Evolutionary conservation across 2,888 invertebrate species (phyloP).

Genomic region (Sarcophaga carnaria): DNA sequence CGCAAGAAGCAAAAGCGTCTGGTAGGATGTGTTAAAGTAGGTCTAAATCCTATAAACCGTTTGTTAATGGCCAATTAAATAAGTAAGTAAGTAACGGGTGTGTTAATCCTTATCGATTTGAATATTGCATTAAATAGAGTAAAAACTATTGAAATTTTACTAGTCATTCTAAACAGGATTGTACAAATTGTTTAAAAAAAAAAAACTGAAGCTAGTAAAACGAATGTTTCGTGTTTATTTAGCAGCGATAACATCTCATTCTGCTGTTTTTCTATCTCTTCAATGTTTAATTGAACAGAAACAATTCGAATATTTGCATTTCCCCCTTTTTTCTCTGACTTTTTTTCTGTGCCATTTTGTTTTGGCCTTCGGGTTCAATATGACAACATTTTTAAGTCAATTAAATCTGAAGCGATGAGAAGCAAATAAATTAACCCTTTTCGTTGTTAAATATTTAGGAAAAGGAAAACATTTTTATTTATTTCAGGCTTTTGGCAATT

Average conservation of each 20-base stretch:
- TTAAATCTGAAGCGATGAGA: slow-evolving; percentile 2
- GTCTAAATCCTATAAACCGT: no score
- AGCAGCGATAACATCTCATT: background rate
- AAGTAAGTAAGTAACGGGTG: no score
- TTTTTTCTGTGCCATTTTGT: background rate
- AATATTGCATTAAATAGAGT: no score
- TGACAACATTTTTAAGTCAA: slow-evolving; percentile 46
- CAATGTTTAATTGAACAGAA: slow-evolving; percentile 52
- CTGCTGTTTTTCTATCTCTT: background rate
- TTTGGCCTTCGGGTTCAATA: slow-evolving; percentile 45
- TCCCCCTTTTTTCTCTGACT: background rate
- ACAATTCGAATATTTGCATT: slow-evolving; percentile 34
- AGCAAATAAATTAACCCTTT: background rate
- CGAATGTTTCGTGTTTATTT: no score
- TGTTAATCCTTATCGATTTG: no score
- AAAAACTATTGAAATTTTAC: no score
- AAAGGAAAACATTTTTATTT: background rate
- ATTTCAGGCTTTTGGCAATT: background rate
- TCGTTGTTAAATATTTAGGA: background rate
- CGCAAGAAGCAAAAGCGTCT: no score
- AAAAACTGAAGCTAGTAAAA: no score
- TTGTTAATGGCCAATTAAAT: no score
- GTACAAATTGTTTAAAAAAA: no score
- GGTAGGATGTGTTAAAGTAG: no score
- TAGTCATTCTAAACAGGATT: no score